A percentile compares a stretch with the other conserved stretches of the same genome.
These are phyloP conservation scores for Gallinago paraguaiae DNA, from an alignment of 2,113 vertebrate species.

Conservation along the genomic window DNA sequence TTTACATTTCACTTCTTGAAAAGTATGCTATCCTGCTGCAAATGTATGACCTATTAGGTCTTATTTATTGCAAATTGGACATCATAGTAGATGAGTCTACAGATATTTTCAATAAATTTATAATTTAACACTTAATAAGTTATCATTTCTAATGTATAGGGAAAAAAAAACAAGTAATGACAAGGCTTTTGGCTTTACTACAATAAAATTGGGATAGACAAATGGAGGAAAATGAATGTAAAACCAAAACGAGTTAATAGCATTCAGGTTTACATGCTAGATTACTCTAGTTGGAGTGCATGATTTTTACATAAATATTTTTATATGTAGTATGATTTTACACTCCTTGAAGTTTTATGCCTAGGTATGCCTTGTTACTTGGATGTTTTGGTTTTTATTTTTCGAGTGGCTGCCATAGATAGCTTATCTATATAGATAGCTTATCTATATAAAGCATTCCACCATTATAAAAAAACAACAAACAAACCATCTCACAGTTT, in stretches of 20 bases:
- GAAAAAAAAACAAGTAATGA: neutral
- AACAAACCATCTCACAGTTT: neutral
- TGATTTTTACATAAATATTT: neutral
- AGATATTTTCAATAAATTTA: neutral
- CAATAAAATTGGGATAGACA: neutral
- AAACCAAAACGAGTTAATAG: neutral
- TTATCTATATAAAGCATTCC: neutral
- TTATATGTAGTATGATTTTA: neutral
- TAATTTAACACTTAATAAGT: neutral
- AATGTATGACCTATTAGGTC: neutral
- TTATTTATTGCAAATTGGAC: neutral
- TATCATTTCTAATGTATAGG: neutral
- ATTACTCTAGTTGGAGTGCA: neutral
- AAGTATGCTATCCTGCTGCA: neutral
- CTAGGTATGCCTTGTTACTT: neutral
- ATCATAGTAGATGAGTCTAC: neutral
- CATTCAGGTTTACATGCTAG: neutral
- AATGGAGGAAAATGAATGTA: neutral
- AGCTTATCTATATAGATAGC: neutral
- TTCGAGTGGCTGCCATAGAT: neutral
- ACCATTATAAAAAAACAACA: neutral
- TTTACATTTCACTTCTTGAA: neutral
- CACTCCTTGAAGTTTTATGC: neutral
- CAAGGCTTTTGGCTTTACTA: neutral
- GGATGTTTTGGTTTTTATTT: neutral